Conservation (phyloP, 2,113 vertebrate genomes). For the Phocoena sinus region DNA sequence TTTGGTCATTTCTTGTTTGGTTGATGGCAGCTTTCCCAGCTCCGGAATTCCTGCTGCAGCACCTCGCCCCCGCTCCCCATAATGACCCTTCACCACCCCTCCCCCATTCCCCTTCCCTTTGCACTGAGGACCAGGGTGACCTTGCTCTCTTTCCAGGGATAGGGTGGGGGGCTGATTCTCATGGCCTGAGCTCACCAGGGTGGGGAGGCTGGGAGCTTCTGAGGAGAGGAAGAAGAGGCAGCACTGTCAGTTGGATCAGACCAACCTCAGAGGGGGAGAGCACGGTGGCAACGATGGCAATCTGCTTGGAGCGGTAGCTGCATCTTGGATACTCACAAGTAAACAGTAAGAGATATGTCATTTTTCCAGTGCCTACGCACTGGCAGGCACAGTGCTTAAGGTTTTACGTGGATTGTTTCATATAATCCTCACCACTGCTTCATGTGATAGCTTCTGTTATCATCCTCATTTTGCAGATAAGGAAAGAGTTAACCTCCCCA, state of each 20-base stretch:
- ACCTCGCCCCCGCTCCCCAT: fast-evolving
- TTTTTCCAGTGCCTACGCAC: background rate
- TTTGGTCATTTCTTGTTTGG: background rate
- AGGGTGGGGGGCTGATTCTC: background rate
- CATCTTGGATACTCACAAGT: background rate
- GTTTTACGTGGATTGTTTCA: background rate
- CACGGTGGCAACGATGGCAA: background rate
- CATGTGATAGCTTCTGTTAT: background rate
- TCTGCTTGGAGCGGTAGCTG: background rate
- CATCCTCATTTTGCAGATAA: slow-evolving; percentile 15
- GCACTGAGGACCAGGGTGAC: background rate
- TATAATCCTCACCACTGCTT: background rate
- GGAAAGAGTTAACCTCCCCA: background rate
- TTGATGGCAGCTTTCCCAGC: background rate
- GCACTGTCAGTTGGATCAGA: background rate
- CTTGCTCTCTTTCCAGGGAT: background rate
- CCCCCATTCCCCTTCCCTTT: background rate
- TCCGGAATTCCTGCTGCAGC: background rate
- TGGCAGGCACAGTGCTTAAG: background rate
- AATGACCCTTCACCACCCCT: background rate
- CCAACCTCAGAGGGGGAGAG: background rate
- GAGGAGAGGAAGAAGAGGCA: background rate
- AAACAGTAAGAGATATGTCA: background rate
- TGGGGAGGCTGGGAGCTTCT: background rate
- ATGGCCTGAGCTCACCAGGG: background rate